Evolutionary conservation across 2,888 invertebrate species (phyloP), one percentile per base, ranked within the genome.

Genomic region (Argyresthia albistria): DNA sequence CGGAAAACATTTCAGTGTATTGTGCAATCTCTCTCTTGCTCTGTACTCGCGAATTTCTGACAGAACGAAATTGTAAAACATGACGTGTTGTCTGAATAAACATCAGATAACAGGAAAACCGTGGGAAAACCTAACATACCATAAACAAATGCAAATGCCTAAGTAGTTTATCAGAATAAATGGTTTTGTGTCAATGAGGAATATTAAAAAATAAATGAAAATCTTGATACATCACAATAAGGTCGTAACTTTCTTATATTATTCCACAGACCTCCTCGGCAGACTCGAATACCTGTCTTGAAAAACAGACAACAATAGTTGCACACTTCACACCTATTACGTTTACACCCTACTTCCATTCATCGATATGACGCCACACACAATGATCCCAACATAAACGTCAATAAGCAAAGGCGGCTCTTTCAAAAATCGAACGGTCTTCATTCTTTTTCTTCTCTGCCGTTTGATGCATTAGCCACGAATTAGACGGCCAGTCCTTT

Each of bases 271-370:
- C 65, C 65, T 65, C 67, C 65, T 60, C 58, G 64, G 66, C 52
- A 57, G 62, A 57, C 36, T 43, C 43, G 35, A 63, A 70, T 80
- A 79, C 80, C 76, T 79, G 76, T 70, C 70, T 65, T 60, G 62
- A 65, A 67, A 64, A 65, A 63, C 57, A 66, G 57, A 65, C 65
- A 62, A 81, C 80, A 86, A 84, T 76, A 63, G 69, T 51, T 53
- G 60, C 69, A 78, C 80, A 86, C 86, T 87, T 87, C 86, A 86
- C 86, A 86, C 84, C 80, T 84, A 84, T 87, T 84, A 84, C 71
- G 70, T 66, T 42, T 67, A 72, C 78, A 76, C 78, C 75, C 72
- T 64, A 70, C 65, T 65, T 70, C 73, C 80, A 84, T 86, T 87
- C 80, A 83, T 60, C 53, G 59, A 60, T 60, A 63, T 76, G 73